These are phyloP conservation scores for Prionace glauca DNA, from an alignment of 2,797 vertebrate genomes.

Conservation along the genomic window DNA sequence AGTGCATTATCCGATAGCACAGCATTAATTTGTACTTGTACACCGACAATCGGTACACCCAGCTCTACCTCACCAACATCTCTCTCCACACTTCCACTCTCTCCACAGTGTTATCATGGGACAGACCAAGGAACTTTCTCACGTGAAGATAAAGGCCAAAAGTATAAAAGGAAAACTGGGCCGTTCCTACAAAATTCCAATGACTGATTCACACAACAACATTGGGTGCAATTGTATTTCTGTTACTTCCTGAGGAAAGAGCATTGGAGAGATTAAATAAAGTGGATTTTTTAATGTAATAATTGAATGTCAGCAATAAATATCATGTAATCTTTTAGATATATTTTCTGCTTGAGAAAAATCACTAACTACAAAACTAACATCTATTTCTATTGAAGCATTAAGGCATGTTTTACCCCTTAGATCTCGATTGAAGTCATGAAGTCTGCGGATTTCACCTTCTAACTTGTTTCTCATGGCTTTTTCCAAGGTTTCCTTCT, in stretches of 20 bases:
- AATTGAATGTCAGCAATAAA: too few relatives aligned
- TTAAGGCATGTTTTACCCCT: constrained; percentile 65
- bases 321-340: too few relatives aligned
- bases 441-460: constrained; percentile 87
- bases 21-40: not conserved
- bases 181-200: too few relatives aligned
- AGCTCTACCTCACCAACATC: not conserved
- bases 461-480: constrained; percentile 97
- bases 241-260: too few relatives aligned
- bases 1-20: not conserved
- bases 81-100: not conserved
- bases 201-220: not conserved
- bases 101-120: not conserved
- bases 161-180: not conserved
- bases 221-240: too few relatives aligned
- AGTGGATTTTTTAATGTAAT: too few relatives aligned
- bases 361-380: not conserved
- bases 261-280: too few relatives aligned
- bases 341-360: too few relatives aligned
- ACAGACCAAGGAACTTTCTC: not conserved
- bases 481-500: constrained; percentile 88
- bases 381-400: not conserved
- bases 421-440: constrained; percentile 97
- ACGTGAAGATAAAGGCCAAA: not conserved
- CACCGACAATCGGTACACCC: not conserved